phyloP scores from a whole-genome alignment of 2,797 vertebrate species.

The Acanthornis magna region DNA sequence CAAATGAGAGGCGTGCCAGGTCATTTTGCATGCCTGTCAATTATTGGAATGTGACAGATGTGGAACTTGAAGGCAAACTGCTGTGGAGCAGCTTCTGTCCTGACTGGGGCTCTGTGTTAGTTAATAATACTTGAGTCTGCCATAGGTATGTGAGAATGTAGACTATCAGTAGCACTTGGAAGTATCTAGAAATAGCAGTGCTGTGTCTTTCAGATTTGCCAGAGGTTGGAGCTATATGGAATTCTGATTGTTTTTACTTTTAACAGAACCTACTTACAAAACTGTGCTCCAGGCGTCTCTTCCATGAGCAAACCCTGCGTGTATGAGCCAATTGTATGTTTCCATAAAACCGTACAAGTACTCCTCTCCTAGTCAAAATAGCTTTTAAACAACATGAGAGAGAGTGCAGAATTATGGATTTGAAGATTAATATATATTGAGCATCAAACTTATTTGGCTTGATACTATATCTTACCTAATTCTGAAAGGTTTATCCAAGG shows the following conservation, averaged over 20 bases:
- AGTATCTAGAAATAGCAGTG: not conserved
- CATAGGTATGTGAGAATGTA: not conserved
- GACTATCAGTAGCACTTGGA: not conserved
- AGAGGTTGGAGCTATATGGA: not conserved
- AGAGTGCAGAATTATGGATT: not conserved
- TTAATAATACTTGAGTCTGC: not conserved
- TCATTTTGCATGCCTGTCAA: not conserved
- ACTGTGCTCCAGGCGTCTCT: not conserved
- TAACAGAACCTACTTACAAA: not conserved
- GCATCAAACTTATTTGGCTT: not conserved
- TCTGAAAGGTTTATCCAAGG: not conserved
- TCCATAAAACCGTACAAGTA: not conserved
- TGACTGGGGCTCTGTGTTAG: not conserved
- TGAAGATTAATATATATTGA: not conserved
- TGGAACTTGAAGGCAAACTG: not conserved
- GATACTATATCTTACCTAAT: not conserved
- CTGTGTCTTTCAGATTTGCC: not conserved
- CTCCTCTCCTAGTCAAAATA: not conserved
- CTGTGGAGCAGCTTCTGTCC: slow-evolving; percentile 1
- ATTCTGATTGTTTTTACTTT: not conserved
- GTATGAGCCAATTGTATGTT: not conserved
- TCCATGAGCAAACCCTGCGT: not conserved
- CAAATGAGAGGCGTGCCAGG: not conserved
- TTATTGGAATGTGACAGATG: not conserved
- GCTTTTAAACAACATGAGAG: not conserved